Percentiles rank a stretch among this genome's conserved stretches.
Conservation (phyloP, 1,140 invertebrate genomes). For the Pogonognathellus flavescens region DNA sequence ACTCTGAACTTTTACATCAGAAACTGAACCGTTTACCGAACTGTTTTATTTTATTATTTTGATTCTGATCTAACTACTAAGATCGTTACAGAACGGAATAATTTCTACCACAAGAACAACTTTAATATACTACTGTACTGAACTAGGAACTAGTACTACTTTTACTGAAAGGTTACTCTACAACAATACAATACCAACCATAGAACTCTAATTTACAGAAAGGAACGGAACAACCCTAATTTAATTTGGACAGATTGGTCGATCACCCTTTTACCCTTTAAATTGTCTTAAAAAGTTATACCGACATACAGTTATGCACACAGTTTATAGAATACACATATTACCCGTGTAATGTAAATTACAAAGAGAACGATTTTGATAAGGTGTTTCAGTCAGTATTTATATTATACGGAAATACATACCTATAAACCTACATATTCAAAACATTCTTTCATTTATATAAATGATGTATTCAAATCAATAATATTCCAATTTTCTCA, state of each 20-base stretch:
- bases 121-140: conserved; percentile 7
- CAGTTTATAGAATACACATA: neutral
- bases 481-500: neutral
- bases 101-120: conserved; percentile 31
- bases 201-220: conserved; percentile 33
- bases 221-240: conserved; percentile 7
- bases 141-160: conserved; percentile 37
- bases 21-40: conserved; percentile 45
- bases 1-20: conserved; percentile 46
- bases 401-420: too few species aligned
- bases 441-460: too few species aligned
- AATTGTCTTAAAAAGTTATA: neutral
- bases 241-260: conserved; percentile 23
- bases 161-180: conserved; percentile 31
- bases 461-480: too few species aligned
- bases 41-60: conserved; percentile 27
- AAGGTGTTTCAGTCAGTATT: neutral
- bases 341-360: neutral
- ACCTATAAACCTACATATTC: too few species aligned
- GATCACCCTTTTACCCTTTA: conserved; percentile 14
- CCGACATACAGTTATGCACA: neutral
- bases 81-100: conserved; percentile 9
- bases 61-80: conserved; percentile 16
- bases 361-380: too few species aligned
- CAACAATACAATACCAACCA: conserved; percentile 13